Base-by-base conservation (phyloP, 2,113 vertebrate genomes). In the Poeciliopsis retropinna region DNA sequence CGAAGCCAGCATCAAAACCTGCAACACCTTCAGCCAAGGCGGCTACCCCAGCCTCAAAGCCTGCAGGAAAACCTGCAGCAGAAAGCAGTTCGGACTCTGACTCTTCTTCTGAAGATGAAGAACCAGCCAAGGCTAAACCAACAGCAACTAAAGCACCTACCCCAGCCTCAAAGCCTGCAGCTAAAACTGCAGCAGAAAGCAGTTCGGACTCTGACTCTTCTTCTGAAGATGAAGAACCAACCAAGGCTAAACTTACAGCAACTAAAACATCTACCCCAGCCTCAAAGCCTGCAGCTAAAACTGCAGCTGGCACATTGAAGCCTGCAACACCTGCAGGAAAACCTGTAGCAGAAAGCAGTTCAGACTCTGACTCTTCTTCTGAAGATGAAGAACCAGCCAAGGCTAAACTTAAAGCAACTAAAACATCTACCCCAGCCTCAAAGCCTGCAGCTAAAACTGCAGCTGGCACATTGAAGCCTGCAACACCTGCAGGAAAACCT, bases 31-130 rank as follows among this genome's bases (percentile, higher is more conserved):
- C 44, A 4, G 25, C 78, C 4, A 82, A 93, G 8, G 14, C 78
- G 0, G 75, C 76, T 30, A 76, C 4, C 34, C 66, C 57, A 91
- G 88, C 61, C 1, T 27, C 90, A 80, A 95, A 94, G 79, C 74
- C 91, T 31, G 47, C 85, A 0, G 60, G 4, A 39, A 65, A 66
- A n/a, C 28, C 77, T 11, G 85, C 85, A 28, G 85, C 85, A 28
- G 88, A 85, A 19, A 94, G 92, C 79, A 92, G 91, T 68, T 44
- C n/a, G 97, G 96, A 97, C 91, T 97, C 96, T 57, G 96, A 96
- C 82, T 97, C 96, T 8, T 89, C 82, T 0, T 90, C 89, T 1
- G 87, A 91, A n/a, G 88, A 88, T 0, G 91, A 92, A 14, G 86
- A 86, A 11, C 76, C 86, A 2, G 78, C 64, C 1, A 86, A 88